Evolutionary conservation across 2,888 invertebrate genomes (phyloP).

Genomic region (Hyles lineata): DNA sequence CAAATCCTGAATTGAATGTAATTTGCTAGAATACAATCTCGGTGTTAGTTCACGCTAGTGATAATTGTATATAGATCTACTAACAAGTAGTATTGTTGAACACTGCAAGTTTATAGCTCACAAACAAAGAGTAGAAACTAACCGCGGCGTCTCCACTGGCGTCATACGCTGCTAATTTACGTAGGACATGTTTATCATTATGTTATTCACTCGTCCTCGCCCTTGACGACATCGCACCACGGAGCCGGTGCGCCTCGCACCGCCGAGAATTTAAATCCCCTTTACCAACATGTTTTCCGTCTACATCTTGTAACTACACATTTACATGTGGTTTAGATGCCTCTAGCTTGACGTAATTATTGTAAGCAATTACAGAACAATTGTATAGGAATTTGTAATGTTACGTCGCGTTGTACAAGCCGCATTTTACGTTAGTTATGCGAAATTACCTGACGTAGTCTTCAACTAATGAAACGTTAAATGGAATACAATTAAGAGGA

Average conservation of each 20-base stretch:
- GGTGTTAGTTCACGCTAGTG: neutral
- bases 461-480: neutral
- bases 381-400: neutral
- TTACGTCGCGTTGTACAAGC: neutral
- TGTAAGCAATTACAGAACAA: neutral
- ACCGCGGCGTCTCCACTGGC: conserved; percentile 23
- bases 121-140: conserved; percentile 20
- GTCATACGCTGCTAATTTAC: conserved; percentile 36
- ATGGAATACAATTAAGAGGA: neutral
- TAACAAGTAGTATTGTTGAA: conserved; percentile 3
- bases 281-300: conserved; percentile 41
- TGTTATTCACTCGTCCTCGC: conserved; percentile 54
- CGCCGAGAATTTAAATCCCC: conserved; percentile 59
- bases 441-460: neutral
- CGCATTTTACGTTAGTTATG: neutral
- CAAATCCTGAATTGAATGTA: neutral
- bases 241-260: conserved; percentile 33
- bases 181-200: conserved; percentile 42
- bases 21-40: neutral
- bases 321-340: neutral
- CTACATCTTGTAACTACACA: conserved; percentile 13
- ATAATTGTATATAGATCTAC: conserved; percentile 1
- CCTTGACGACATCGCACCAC: conserved; percentile 52
- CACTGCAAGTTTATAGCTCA: neutral
- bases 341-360: neutral